phyloP scores from a whole-genome alignment of 2,797 vertebrate species.

The Gallirallus australis region DNA sequence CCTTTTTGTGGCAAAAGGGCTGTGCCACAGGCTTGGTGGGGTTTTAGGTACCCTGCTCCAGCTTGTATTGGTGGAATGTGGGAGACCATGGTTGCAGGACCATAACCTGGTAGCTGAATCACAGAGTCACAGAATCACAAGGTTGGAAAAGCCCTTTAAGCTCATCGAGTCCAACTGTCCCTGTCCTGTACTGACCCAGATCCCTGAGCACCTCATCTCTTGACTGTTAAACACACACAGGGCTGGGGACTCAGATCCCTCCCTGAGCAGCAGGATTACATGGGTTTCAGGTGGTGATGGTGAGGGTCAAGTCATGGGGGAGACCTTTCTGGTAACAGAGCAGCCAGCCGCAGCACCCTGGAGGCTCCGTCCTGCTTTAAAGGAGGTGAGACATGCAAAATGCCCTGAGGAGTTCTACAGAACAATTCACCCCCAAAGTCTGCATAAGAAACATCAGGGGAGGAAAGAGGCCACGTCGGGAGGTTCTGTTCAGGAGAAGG shows the following conservation, averaged over 20 bases:
- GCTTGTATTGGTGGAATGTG: accelerated
- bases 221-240: no score
- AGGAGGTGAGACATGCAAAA: not conserved
- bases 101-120: accelerated
- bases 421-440: not conserved
- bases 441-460: not conserved
- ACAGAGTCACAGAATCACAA: no score
- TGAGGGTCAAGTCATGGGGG: accelerated
- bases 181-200: no score
- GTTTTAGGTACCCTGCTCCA: accelerated
- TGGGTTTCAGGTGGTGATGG: accelerated
- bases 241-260: no score
- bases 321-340: accelerated
- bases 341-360: not conserved
- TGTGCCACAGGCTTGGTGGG: accelerated
- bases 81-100: accelerated
- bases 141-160: no score
- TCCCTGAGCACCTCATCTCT: no score
- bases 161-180: no score
- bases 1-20: no score
- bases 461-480: accelerated
- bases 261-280: no score
- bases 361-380: not conserved
- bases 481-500: not conserved
- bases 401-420: not conserved